These are phyloP conservation scores for Nasonovia ribisnigri DNA, from an alignment of 2,888 invertebrate species.

Conservation along the genomic window DNA sequence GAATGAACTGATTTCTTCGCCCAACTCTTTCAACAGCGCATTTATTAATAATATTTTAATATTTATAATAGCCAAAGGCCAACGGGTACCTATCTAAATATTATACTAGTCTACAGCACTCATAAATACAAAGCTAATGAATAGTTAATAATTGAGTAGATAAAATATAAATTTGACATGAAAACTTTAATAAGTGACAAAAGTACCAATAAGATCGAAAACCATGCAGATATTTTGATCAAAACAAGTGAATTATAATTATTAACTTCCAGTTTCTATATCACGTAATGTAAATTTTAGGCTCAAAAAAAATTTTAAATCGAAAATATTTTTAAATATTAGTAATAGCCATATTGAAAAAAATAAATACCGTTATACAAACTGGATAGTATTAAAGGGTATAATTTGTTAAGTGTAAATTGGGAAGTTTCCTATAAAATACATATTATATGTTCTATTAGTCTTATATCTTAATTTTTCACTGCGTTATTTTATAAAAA, in stretches of 20 bases:
- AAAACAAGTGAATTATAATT: too few relatives aligned
- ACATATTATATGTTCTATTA: not conserved
- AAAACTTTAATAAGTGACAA: not conserved
- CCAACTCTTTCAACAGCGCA: not conserved
- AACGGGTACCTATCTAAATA: not conserved
- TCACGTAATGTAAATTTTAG: not conserved
- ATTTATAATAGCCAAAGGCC: not conserved
- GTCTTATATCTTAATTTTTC: not conserved
- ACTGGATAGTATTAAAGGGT: not conserved
- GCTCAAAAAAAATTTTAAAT: not conserved
- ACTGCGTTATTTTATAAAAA: not conserved
- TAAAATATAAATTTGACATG: not conserved
- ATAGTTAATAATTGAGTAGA: not conserved
- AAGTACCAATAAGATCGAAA: not conserved
- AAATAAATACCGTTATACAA: not conserved
- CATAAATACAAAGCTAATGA: not conserved
- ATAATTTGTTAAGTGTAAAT: not conserved
- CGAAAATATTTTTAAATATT: not conserved
- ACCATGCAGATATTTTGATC: not conserved
- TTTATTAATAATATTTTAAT: not conserved
- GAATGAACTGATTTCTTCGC: not conserved
- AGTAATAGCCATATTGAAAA: not conserved
- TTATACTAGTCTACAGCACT: not conserved
- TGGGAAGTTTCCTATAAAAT: not conserved
- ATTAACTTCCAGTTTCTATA: not conserved